Evolutionary conservation across 2,888 invertebrate genomes (phyloP).

Genomic region (Tubulanus polymorphus): DNA sequence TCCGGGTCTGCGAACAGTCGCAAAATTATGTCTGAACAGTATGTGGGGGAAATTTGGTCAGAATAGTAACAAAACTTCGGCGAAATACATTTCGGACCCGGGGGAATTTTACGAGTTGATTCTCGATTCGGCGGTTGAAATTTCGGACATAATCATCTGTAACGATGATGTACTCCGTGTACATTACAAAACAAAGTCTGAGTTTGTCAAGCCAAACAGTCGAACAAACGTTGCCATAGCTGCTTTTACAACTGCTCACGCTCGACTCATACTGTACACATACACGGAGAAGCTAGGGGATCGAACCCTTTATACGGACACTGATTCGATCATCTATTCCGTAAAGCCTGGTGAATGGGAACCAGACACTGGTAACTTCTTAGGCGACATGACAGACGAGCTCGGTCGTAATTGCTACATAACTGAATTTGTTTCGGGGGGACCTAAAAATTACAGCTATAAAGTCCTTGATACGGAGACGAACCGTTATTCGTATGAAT

Average conservation of each 20-base stretch:
- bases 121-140: not conserved
- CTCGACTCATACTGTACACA: not conserved
- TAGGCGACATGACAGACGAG: constrained; percentile 49
- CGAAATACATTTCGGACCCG: not conserved
- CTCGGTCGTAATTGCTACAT: constrained; percentile 21
- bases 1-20: constrained; percentile 17
- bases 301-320: constrained; percentile 44
- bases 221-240: not conserved
- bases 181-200: not conserved
- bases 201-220: not conserved
- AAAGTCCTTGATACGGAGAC: constrained; percentile 13
- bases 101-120: constrained; percentile 14
- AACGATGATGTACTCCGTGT: constrained; percentile 10
- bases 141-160: constrained; percentile 2
- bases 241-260: constrained; percentile 2
- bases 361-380: constrained; percentile 31
- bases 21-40: constrained; percentile 19
- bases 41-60: not conserved
- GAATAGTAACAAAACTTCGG: not conserved
- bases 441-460: constrained; percentile 46
- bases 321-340: constrained; percentile 40
- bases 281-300: not conserved
- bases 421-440: constrained; percentile 35
- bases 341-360: not conserved
- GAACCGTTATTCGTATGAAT: constrained; percentile 4